Percentiles rank a stretch among this genome's conserved stretches.
Conservation (phyloP, 2,888 invertebrate species). For the Exocentrus adspersus region DNA sequence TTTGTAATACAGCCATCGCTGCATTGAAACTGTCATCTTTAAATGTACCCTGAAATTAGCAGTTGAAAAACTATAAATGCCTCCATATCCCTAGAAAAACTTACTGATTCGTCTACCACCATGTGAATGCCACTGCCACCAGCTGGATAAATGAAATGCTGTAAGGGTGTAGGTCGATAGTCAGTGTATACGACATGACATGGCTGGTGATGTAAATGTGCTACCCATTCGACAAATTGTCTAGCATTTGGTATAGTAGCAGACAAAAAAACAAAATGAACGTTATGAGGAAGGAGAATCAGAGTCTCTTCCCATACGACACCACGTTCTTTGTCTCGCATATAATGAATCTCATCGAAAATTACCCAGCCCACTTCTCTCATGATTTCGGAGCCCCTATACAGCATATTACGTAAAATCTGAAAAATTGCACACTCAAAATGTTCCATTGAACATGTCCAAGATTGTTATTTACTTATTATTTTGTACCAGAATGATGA, state of each 20-base stretch:
- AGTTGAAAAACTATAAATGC: too few species aligned
- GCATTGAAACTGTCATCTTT: constrained; percentile 97
- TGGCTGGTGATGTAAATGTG: constrained; percentile 93
- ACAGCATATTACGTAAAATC: constrained; percentile 98
- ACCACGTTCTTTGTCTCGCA: constrained; percentile 99
- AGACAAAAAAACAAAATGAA: constrained; percentile 98
- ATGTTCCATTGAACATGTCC: too few species aligned
- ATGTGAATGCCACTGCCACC: constrained; percentile 97
- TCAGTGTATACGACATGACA: constrained; percentile 99
- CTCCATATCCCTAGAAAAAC: too few species aligned
- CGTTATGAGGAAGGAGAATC: constrained; percentile 95
- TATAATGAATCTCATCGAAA: constrained; percentile 99
- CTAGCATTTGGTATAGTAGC: constrained; percentile 99
- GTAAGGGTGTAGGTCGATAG: constrained; percentile 95
- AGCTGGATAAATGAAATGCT: constrained; percentile 97
- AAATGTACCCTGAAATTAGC: constrained; percentile 79
- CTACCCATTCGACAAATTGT: constrained; percentile 96
- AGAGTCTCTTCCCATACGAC: constrained; percentile 99
- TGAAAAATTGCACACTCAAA: too few species aligned
- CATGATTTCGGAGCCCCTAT: constrained; percentile 98
- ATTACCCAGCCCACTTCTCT: constrained; percentile 99
- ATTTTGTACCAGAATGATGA: too few species aligned
- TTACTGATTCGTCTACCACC: constrained; percentile 89
- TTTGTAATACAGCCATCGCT: constrained; percentile 93
- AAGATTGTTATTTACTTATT: too few species aligned